Evolutionary conservation across 1,140 invertebrate genomes (phyloP), one percentile per base, ranked within the genome.

Genomic region (Caenorhabditis remanei): DNA sequence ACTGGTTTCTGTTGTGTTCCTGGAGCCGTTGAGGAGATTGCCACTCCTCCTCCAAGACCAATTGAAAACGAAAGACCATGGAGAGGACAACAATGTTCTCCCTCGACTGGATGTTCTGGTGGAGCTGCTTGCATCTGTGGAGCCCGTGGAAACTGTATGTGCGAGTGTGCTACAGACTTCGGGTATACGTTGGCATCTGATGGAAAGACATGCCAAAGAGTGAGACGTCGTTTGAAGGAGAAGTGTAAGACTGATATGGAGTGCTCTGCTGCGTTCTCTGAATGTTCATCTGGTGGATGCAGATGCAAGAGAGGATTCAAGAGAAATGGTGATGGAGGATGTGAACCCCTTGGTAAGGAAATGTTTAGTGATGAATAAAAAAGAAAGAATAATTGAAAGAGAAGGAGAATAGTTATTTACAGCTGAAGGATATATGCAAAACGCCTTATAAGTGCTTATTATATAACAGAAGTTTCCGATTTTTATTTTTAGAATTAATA

Each of bases 291-390:
- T 8, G 90, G 90, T 11, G 91, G 91, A 9, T 91, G 90, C 56
- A 58, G 91, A 56, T 91, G 90, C 87, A 91, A 91, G 67, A 82
- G 50, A 40, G 91, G 90, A 14, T 91, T 91, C 84, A 89, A 91
- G 65, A 40, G 90, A 82, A 90, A 91, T 84, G 88, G 90, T 21
- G 67, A 85, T 79, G 90, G 91, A 13, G 90, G 90, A 11, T 91
- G 90, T 79, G 91, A 91, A 53, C 90, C 90, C 0, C 87, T 90
- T 21, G 79, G 89, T 90, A 53, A 58, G 88, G 32, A 32, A 32
- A 32, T 32, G 32, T 32, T 32, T 32, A n/a, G n/a, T n/a, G n/a
- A n/a, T n/a, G n/a, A n/a, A n/a, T n/a, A n/a, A n/a, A n/a, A n/a
- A n/a, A n/a, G n/a, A n/a, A n/a, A n/a, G n/a, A n/a, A 2, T 32